phyloP scores from a whole-genome alignment of 2,113 vertebrate species.

The Chaetura pelagica region DNA sequence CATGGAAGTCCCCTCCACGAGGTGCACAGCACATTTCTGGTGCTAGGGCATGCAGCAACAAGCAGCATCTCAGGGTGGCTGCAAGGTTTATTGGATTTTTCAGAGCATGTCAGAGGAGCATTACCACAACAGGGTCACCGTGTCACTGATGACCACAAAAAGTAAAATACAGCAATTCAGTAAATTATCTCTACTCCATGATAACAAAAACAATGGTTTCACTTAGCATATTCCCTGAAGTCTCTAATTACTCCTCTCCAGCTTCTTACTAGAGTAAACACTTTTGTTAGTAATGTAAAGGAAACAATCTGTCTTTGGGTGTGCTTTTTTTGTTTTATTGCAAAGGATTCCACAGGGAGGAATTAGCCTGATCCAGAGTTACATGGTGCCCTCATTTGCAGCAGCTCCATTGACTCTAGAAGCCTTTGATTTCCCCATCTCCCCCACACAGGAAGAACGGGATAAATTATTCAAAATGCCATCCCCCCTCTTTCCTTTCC shows the following conservation, averaged over 20 bases:
- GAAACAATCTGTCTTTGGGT: constrained; percentile 40
- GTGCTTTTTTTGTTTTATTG: not conserved
- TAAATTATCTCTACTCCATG: not conserved
- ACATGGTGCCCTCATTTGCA: not conserved
- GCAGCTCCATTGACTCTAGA: constrained; percentile 2
- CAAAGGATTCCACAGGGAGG: constrained; percentile 14
- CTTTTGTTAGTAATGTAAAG: constrained; percentile 39
- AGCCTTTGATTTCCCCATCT: not conserved
- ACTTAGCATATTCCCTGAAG: not conserved
- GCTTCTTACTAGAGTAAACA: constrained; percentile 40
- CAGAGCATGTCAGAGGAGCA: not conserved
- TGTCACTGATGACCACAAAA: constrained; percentile 14
- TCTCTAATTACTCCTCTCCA: constrained; percentile 12
- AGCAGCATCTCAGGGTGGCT: not conserved
- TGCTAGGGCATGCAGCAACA: fast-evolving
- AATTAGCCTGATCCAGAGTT: constrained; percentile 29
- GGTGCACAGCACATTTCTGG: not conserved
- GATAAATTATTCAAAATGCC: constrained; percentile 22
- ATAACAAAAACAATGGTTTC: constrained; percentile 22
- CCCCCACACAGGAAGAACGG: not conserved
- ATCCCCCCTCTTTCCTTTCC: not conserved
- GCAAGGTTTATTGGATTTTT: not conserved
- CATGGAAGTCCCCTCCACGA: not conserved
- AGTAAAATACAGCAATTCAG: not conserved
- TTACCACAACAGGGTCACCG: not conserved